Base-by-base conservation (phyloP, 1,140 invertebrate species). In the Lepidurus arcticus region DNA sequence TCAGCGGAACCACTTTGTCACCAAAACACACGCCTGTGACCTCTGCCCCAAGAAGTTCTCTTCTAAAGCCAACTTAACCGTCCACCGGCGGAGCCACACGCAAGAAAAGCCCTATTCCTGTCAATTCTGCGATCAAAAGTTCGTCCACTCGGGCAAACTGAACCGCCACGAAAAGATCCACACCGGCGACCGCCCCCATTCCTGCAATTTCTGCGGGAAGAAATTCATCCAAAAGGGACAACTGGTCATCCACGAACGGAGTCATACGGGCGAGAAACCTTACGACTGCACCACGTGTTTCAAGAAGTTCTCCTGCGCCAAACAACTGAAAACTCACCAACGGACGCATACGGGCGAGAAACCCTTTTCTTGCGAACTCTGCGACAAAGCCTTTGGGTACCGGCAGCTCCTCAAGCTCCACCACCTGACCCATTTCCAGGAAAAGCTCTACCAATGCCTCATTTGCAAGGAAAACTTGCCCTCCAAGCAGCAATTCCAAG, bases 311-410 rank as follows among this genome's bases (percentile, higher is more conserved):
- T 96, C 96, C 0, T 86, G 97, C 34, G 96, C 96, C 1, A 96
- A 93, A 83, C 98, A 96, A 0, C 87, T 99, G 53, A 97, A 99
- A 86, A 99, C 97, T 0, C 98, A 99, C 85, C 88, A 98, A 78
- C 88, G 97, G 47, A 99, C 97, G 0, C 97, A 99, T 85, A 95
- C 94, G 0, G 97, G 96, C 0, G 97, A 99, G 85, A 92, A 96
- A 83, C 97, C 97, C 0, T 99, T 98, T 85, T 89, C 93, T 82
- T 90, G 86, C 78, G 80, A 81, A 78, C 87, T 88, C 43, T 91
- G 90, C 83, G 86, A 87, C 81, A 92, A 92, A 82, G 88, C 88
- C 9, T 91, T 92, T 79, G 85, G 81, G 79, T 87, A 91, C 82
- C 90, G 90, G 6, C 90, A 90, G 3, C 91, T 91, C 82, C 83